Evolutionary conservation across 2,797 vertebrate genomes (phyloP).

Genomic region (Malacoctenus gilli): DNA sequence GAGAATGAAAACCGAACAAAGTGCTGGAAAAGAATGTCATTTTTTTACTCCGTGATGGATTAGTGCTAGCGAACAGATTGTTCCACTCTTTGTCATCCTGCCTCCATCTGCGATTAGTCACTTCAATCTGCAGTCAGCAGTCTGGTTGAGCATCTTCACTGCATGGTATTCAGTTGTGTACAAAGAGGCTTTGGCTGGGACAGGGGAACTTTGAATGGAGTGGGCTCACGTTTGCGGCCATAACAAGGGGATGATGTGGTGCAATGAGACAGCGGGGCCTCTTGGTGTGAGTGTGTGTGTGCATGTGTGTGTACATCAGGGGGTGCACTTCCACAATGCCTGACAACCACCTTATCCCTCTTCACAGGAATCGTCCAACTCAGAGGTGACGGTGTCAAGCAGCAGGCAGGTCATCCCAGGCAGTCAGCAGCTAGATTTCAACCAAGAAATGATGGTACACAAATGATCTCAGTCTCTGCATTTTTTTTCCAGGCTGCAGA

Average conservation of each 20-base stretch:
- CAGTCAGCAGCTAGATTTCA: slow-evolving; percentile 75
- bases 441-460: slow-evolving; percentile 84
- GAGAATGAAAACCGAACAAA: slow-evolving; percentile 27
- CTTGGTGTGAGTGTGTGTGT: slow-evolving; percentile 1
- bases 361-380: slow-evolving; percentile 82
- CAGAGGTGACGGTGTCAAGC: slow-evolving; percentile 76
- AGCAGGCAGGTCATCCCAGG: slow-evolving; percentile 76
- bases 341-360: slow-evolving; percentile 50
- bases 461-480: slow-evolving; percentile 26
- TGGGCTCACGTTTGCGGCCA: slow-evolving; percentile 38
- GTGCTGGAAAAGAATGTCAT: not conserved
- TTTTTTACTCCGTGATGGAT: too few species aligned
- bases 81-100: slow-evolving; percentile 42
- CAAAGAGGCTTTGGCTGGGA: slow-evolving; percentile 44
- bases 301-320: slow-evolving; percentile 20
- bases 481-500: slow-evolving; percentile 21
- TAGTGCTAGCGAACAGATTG: slow-evolving; percentile 50
- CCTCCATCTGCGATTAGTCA: slow-evolving; percentile 59
- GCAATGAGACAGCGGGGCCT: slow-evolving; percentile 12
- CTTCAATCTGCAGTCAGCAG: slow-evolving; percentile 50
- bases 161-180: slow-evolving; percentile 51
- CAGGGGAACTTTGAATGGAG: slow-evolving; percentile 35
- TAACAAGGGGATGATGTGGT: slow-evolving; percentile 14
- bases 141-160: slow-evolving; percentile 51
- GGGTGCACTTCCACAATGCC: slow-evolving; percentile 25